Base-by-base conservation (phyloP, 2,797 vertebrate genomes). In the Masticophis lateralis region DNA sequence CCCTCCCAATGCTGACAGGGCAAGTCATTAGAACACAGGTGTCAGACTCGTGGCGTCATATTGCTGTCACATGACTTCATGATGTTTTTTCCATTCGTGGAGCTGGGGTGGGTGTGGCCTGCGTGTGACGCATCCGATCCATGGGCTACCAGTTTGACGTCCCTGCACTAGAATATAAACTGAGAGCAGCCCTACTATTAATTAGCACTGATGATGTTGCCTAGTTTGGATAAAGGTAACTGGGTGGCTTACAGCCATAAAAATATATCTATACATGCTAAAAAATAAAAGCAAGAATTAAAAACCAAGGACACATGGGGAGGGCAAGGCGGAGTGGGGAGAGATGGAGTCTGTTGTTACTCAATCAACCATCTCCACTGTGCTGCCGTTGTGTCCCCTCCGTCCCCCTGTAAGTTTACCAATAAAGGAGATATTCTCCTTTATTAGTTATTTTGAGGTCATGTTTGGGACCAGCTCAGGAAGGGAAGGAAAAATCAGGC, bases 11-110 rank as follows among this genome's bases (percentile, higher is more conserved):
- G 63, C 13, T 69, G 63, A 32, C n/a, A 69, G n/a, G 63, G n/a
- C 13, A 32, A 32, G 28, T 32, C n/a, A 69, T 28, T 69, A 61
- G 25, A 61, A 61, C 25, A 61, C 22, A 0, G 60, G 3, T 61
- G 60, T 61, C 22, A 61, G 11, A 27, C 9, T 11, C 1, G 1
- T 1, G 1, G 22, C 8, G 1, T 60, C 8, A 61, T 3, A 8
- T 61, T 57, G 56, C 56, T 14, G 14, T 57, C 56, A 16, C 56
- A 1, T 57, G 56, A 57, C 56, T 16, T 61, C 2, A 10, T 0
- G 10, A 11, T 27, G 25, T 61, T 61, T 61, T 27, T 61, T 10
- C 60, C 25, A 27, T 61, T 61, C 9, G 1, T 1, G 20, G 20
- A 60, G 20, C 20, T 60, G 2, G 60, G 25, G 10, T 27, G 60